Evolutionary conservation across 2,113 vertebrate species (phyloP).

Genomic region (Cryptomyrus ogoouensis): DNA sequence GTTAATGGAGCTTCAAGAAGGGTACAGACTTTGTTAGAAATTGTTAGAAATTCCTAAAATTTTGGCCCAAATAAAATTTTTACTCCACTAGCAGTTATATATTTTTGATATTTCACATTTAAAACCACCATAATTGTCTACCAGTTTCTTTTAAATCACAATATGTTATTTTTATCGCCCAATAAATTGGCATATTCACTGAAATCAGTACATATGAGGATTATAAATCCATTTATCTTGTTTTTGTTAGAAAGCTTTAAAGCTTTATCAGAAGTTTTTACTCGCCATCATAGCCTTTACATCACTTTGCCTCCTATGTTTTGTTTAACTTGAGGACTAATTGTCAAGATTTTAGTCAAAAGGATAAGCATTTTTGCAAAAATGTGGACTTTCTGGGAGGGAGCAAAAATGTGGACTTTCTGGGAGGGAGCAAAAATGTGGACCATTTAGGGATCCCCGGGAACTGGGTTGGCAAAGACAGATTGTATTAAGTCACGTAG

Average conservation of each 20-base stretch:
- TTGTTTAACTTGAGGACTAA: neutral
- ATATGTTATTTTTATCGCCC: neutral
- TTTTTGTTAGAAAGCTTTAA: neutral
- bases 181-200: neutral
- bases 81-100: neutral
- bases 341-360: neutral
- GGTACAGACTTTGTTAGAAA: neutral
- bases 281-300: neutral
- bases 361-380: neutral
- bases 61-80: neutral
- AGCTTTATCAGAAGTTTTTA: neutral
- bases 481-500: neutral
- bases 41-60: neutral
- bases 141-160: neutral
- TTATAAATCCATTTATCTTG: neutral
- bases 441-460: neutral
- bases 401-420: no score
- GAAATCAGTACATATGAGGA: neutral
- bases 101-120: neutral
- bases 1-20: neutral
- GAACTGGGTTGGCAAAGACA: neutral
- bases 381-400: no score
- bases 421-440: neutral
- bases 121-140: neutral
- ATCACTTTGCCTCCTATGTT: neutral